Evolutionary conservation across 2,113 vertebrate genomes (phyloP), one percentile per base, ranked within the genome.

Genomic region (Seriola aureovittata): DNA sequence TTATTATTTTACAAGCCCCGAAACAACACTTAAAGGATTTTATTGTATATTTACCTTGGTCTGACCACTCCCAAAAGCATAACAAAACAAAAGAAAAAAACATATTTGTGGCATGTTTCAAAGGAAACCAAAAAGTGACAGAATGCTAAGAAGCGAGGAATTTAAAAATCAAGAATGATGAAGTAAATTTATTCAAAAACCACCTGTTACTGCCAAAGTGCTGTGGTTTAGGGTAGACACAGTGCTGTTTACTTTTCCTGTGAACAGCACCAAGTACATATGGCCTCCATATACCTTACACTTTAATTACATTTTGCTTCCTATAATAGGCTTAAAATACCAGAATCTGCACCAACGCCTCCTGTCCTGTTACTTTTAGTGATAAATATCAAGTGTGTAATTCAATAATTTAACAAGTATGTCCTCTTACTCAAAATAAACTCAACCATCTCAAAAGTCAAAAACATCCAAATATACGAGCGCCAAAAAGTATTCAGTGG

Each of bases 1-100:
- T 66, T 50, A 29, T 73, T 85, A 78, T 62, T 75, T 80, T 68
- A 71, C 81, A 85, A 88, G 76, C 72, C 81, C 85, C 57, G 10
- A 50, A 79, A 63, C 25, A 77, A 69, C 36, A 50, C 60, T 29
- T 55, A 62, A 77, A 70, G 4, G 13, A 46, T 59, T 75, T 76
- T 59, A 71, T 14, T 70, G n/a, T 21, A 46, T 57, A 54, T 71
- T 73, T 65, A 57, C 32, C 36, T 82, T 52, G 16, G 50, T 73
- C 17, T 71, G 54, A 80, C 82, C 76, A 57, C 40, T 50, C 70
- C 80, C 71, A 65, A 59, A 66, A 62, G 19, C 0, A 36, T 36
- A 46, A 54, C 7, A 36, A 40, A 46, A 54, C 7, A 5, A 44
- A 67, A 13, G 57, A 40, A 38, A 13, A 14, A 62, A 48, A 46